Evolutionary conservation across 2,113 vertebrate species (phyloP).

Genomic region (Colossoma macropomum): DNA sequence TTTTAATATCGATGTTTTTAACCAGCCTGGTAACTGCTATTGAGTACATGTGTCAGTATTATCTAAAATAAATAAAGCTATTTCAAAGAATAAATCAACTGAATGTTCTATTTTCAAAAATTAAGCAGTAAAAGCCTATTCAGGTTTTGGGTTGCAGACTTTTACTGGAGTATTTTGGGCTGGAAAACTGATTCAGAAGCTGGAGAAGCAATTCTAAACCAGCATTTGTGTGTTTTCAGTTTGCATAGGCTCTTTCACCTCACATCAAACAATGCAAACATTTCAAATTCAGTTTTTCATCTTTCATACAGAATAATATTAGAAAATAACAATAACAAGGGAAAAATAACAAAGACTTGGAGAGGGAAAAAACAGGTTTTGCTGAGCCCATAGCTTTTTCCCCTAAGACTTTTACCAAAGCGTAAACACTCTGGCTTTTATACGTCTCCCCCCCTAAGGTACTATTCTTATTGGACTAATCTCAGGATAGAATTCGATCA

Average conservation of each 20-base stretch:
- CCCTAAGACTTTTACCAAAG: neutral
- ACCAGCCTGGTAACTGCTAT: constrained; percentile 82
- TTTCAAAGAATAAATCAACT: constrained; percentile 70
- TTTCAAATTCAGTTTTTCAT: constrained; percentile 17
- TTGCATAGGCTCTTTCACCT: constrained; percentile 24
- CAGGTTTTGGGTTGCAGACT: neutral
- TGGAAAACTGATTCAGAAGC: neutral
- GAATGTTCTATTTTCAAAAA: neutral
- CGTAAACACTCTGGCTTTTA: neutral
- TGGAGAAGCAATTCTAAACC: neutral
- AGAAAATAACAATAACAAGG: neutral
- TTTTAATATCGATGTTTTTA: constrained; percentile 86
- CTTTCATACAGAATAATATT: constrained; percentile 7
- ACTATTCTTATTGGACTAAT: constrained; percentile 73
- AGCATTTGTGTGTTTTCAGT: constrained; percentile 12
- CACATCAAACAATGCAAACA: neutral
- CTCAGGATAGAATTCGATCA: constrained; percentile 64
- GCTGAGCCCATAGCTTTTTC: neutral
- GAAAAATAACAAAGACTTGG: neutral
- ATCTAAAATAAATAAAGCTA: constrained; percentile 81
- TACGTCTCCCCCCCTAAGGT: constrained; percentile 54
- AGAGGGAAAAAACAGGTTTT: constrained; percentile 51
- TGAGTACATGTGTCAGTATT: constrained; percentile 85
- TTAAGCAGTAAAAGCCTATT: neutral
- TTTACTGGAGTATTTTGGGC: neutral